Base-by-base conservation (phyloP, 2,888 invertebrate genomes). In the Labia minor region DNA sequence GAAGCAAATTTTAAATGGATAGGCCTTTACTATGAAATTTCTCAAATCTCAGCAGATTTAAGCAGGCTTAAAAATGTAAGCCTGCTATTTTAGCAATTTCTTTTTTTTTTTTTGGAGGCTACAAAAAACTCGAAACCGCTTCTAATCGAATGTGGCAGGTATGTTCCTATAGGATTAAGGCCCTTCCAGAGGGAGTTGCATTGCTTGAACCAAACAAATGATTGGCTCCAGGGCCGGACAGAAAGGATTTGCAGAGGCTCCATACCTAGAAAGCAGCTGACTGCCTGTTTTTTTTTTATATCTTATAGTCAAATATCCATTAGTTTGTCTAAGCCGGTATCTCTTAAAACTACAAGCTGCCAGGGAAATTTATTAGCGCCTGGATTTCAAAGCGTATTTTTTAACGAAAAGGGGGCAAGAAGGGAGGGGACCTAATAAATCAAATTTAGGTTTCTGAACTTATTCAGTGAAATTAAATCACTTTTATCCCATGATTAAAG, bases 81-180 rank as follows among this genome's bases (percentile, higher is more conserved):
- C 14, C n/a, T 3, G 16, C 49, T 11, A 49, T 49, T 49, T 11
- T n/a, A 14, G 49, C 49, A 16, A 49, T 49, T 11, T 16, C 49
- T 14, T 49, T 49, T 49, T 49, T 49, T 14, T 49, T 49, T 49
- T 49, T 49, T 4, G 49, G n/a, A 49, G 49, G 49, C n/a, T 49
- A 14, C 49, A 49, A n/a, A 49, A 49, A 49, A 49, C n/a, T 49
- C 49, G 49, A 49, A 49, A 4, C 16, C 16, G n/a, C 6, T 11
- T 49, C 49, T 49, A 49, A 49, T 49, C 49, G 49, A 49, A 49
- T 49, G 49, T 49, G 49, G 49, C 49, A 49, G 49, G 49, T 49
- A 49, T 49, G 49, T 49, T 49, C n/a, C 49, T 49, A 14, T 4
- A 49, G 49, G 49, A 49, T 49, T 49, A 49, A 49, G 16, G 49